phyloP scores from a whole-genome alignment of 2,888 invertebrate species.

The Unio delphinus region DNA sequence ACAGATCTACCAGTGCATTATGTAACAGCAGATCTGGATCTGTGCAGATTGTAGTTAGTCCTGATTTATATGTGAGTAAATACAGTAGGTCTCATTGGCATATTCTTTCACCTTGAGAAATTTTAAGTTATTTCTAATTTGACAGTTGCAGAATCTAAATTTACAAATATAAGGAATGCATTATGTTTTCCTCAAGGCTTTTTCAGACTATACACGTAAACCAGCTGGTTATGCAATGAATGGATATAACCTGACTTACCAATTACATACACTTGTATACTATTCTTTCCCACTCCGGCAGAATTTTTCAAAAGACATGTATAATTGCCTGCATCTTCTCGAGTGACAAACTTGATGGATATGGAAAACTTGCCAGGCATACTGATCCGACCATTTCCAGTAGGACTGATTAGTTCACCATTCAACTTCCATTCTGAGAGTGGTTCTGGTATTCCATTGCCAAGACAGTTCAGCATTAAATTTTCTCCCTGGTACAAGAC shows the following conservation, averaged over 20 bases:
- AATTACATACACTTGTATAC: slow-evolving; percentile 43
- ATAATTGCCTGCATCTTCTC: slow-evolving; percentile 48
- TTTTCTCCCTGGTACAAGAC: slow-evolving; percentile 47
- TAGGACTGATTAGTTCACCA: slow-evolving; percentile 33
- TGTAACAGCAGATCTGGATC: too few relatives aligned
- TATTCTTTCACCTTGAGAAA: neutral
- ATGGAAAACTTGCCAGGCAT: slow-evolving; percentile 39
- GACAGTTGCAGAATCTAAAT: neutral
- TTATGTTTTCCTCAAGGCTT: too few relatives aligned
- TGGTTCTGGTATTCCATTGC: slow-evolving; percentile 55
- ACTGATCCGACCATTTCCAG: slow-evolving; percentile 52
- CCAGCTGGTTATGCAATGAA: neutral
- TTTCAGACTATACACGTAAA: too few relatives aligned
- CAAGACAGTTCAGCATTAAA: slow-evolving; percentile 50
- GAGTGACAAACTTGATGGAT: slow-evolving; percentile 41
- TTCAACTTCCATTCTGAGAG: slow-evolving; percentile 49
- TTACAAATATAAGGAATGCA: too few relatives aligned
- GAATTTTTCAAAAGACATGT: slow-evolving; percentile 43
- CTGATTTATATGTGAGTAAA: too few relatives aligned
- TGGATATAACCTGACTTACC: slow-evolving; percentile 33
- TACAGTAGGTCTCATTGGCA: too few relatives aligned
- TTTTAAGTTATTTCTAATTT: neutral
- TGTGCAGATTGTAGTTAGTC: too few relatives aligned
- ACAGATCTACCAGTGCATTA: too few relatives aligned
- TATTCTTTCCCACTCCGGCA: slow-evolving; percentile 41